phyloP scores from a whole-genome alignment of 2,113 vertebrate genomes.

The Actenoides hombroni region DNA sequence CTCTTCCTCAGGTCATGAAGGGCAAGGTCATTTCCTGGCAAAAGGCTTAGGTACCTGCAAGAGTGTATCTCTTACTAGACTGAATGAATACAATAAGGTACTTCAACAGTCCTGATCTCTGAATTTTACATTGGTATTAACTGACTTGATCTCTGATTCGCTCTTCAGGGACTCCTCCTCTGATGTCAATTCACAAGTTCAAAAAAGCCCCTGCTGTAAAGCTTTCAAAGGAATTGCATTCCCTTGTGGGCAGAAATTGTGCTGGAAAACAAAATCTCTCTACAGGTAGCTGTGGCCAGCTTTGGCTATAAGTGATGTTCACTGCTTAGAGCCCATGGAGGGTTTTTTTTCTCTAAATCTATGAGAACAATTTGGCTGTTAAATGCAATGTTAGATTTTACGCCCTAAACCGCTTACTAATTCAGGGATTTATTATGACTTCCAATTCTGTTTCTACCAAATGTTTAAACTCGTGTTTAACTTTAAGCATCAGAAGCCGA shows the following conservation, averaged over 20 bases:
- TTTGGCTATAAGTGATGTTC: background rate
- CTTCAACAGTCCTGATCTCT: background rate
- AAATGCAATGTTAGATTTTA: background rate
- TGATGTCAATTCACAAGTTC: background rate
- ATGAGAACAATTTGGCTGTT: background rate
- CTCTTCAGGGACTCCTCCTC: background rate
- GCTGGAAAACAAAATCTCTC: background rate
- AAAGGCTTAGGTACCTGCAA: background rate
- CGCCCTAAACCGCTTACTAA: background rate
- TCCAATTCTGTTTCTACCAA: background rate
- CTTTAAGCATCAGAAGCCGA: background rate
- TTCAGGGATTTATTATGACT: background rate
- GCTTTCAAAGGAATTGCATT: background rate
- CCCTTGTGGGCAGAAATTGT: background rate
- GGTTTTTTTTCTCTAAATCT: background rate
- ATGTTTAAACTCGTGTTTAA: background rate
- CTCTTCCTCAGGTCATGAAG: background rate
- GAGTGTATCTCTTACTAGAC: background rate
- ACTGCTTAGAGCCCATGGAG: background rate
- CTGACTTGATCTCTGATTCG: background rate
- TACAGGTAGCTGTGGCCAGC: background rate
- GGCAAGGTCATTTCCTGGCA: background rate
- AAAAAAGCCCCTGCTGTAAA: background rate
- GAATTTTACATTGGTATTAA: background rate
- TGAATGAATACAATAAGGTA: background rate